Conservation (phyloP, 2,113 vertebrate genomes). For the Chaenogobius annularis region DNA sequence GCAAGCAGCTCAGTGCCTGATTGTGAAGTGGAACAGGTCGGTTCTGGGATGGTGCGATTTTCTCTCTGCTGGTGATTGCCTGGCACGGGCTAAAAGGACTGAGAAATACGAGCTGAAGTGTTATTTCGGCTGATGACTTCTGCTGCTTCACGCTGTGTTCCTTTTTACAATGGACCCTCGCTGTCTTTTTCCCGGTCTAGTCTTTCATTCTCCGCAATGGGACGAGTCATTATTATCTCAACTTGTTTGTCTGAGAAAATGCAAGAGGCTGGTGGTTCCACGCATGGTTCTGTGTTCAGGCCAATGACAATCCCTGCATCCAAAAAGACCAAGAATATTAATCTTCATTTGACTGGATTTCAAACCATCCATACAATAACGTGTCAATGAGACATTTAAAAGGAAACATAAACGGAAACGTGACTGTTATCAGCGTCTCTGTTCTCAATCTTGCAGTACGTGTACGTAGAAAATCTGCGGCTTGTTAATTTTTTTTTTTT, state of each 20-base stretch:
- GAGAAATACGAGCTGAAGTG: constrained; percentile 50
- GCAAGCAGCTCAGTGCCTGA: constrained; percentile 25
- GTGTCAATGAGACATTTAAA: too few species aligned
- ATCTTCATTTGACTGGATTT: neutral
- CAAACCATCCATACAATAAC: too few species aligned
- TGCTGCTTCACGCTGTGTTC: constrained; percentile 46
- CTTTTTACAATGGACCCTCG: constrained; percentile 27
- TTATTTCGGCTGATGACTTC: constrained; percentile 55
- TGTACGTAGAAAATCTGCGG: too few species aligned
- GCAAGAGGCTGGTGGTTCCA: constrained; percentile 32
- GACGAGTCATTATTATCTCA: constrained; percentile 46
- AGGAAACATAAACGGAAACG: too few species aligned
- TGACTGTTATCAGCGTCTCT: too few species aligned
- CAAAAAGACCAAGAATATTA: neutral
- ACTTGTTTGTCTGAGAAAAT: constrained; percentile 49
- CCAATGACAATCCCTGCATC: constrained; percentile 11
- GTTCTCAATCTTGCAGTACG: too few species aligned
- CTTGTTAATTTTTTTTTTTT: too few species aligned
- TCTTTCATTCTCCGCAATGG: constrained; percentile 24
- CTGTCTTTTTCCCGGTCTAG: neutral
- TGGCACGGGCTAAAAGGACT: constrained; percentile 35
- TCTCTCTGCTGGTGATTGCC: constrained; percentile 43
- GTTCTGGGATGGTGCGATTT: constrained; percentile 19
- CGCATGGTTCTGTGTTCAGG: constrained; percentile 12
- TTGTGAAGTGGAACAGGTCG: constrained; percentile 41